Base-by-base conservation (phyloP, 2,888 invertebrate species). In the Sarcophaga carnaria region DNA sequence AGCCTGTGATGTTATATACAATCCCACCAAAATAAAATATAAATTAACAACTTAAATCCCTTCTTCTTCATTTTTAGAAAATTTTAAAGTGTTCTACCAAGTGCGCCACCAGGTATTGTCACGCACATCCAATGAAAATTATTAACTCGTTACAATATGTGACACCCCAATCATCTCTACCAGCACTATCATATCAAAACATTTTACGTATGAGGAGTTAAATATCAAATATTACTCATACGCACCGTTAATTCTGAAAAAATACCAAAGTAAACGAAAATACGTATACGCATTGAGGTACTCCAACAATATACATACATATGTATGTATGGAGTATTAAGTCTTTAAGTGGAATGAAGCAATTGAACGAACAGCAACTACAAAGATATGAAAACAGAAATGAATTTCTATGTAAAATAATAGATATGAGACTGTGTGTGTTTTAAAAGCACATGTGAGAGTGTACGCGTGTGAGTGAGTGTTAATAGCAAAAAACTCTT, bases 181-280 rank as follows among this genome's bases (percentile, higher is more conserved):
- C 37, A 17, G 5, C 66, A 3, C 8, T 37, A 17, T 22, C 22
- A 22, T 47, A 14, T 12, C 59, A 59, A 17, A 59, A 59, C 59
- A 4, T 14, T 45, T 45, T 74, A 14, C 20, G 20, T 20, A 22
- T 74, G 62, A 37, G 27, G 22, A 27, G 64, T 64, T 64, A 64
- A 64, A 17, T 54, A 54, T 27, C 14, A 25, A 70, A 54, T 54
- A 71, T 27, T 12, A 27, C 27, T 71, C 62, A 74, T 74, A 62
- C 62, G 62, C 37, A 22, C 62, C 4, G 45, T 62, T 74, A 12
- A 59, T 17, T 14, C 22, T 54, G 37, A 20, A 60, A 72, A 62
- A 45, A 20, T 64, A 6, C 2, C 6, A 6, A 37, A 6, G 37
- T 6, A 37, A 37, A 37, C 6, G 6, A 37, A 37, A 37, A 37